phyloP scores from a whole-genome alignment of 2,888 invertebrate genomes.

The Ctenicera cuprea region DNA sequence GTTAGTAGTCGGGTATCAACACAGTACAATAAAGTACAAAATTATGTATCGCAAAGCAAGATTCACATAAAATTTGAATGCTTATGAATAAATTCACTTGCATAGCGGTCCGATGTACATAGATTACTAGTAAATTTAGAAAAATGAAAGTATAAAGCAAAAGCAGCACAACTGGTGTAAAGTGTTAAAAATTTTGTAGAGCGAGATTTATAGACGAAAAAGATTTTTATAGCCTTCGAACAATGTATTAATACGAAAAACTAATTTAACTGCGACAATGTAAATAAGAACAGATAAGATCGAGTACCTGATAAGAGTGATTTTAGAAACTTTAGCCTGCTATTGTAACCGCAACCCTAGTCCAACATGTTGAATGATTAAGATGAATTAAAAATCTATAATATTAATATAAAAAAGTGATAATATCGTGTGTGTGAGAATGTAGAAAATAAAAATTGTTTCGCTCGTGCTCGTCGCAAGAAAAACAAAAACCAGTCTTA shows the following conservation, averaged over 20 bases:
- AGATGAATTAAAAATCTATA: conserved; percentile 52
- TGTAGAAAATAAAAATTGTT: conserved; percentile 48
- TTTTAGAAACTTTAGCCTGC: conserved; percentile 59
- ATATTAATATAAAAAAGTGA: conserved; percentile 55
- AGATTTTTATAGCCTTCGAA: conserved; percentile 45
- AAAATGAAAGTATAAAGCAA: conserved; percentile 38
- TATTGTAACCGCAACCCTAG: conserved; percentile 61
- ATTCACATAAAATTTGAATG: neutral
- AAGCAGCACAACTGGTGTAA: conserved; percentile 47
- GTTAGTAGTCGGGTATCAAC: neutral
- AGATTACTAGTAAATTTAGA: conserved; percentile 15
- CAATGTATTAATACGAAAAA: conserved; percentile 25
- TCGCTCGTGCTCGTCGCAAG: conserved; percentile 41
- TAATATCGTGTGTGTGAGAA: conserved; percentile 59
- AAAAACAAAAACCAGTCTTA: conserved; percentile 17
- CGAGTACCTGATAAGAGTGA: conserved; percentile 61
- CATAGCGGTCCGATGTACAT: neutral
- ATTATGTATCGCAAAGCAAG: conserved; percentile 10
- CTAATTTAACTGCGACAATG: conserved; percentile 44
- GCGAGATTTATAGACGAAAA: conserved; percentile 36
- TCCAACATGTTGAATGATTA: conserved; percentile 58
- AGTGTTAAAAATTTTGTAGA: conserved; percentile 31
- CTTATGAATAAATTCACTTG: neutral
- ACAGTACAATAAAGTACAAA: conserved; percentile 37
- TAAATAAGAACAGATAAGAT: conserved; percentile 52